Base-by-base conservation (phyloP, 2,113 vertebrate species). In the Glareola pratincola region DNA sequence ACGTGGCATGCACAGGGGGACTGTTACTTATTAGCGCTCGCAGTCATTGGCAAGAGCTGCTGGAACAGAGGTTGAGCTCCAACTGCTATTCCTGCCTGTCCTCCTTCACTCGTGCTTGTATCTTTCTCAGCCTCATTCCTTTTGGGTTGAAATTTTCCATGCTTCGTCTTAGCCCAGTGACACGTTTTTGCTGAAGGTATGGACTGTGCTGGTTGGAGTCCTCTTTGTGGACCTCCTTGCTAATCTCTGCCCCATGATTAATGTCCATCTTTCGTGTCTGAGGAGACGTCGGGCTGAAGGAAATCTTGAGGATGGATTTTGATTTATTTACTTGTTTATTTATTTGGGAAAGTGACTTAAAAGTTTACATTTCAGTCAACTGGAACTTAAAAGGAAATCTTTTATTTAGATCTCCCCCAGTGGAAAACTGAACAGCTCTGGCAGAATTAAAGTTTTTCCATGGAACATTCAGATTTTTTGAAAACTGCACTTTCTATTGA, bases 311-410 rank as follows among this genome's bases (percentile, higher is more conserved):
- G 22, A 67, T 64, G 37, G 80, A 57, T 90, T 73, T 67, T 94
- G 67, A 90, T 90, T 94, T 95, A 94, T 97, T 96, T 96, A 80
- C 63, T 94, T 92, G 76, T 92, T 89, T 87, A 41, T 94, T 93
- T 91, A 71, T 91, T 96, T 95, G 74, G 69, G 92, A 94, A 97
- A 92, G 10, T 81, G 66, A 57, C 84, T 91, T 87, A 66, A 85
- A 92, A 82, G 51, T 87, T 95, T 97, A 41, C 66, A 69, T 95
- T 94, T 91, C 77, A 72, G 41, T 85, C 92, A 85, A 95, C 80
- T 87, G 88, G 68, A 95, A 91, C 96, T 95, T 97, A 89, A 97
- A 97, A 97, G 84, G 73, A 92, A 96, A 95, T 88, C 45, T 92
- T 91, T 94, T 91, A 69, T 94, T 95, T 88, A 92, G 84, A 87